Evolutionary conservation across 2,888 invertebrate genomes (phyloP).

Genomic region (Hipparchia semele): DNA sequence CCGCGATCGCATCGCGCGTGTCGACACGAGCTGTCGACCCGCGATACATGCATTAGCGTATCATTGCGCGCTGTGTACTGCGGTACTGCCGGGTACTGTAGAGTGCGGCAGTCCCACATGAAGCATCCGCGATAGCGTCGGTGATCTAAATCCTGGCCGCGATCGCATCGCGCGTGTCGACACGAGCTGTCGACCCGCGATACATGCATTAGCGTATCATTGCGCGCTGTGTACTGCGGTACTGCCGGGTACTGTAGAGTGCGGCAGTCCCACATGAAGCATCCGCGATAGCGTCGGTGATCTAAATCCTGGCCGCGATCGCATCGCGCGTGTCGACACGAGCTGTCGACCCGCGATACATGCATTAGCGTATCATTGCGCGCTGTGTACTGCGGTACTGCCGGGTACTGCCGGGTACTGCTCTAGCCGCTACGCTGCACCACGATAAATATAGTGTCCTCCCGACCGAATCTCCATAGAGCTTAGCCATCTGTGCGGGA

Average conservation of each 20-base stretch:
- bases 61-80: background rate
- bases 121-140: slow-evolving; percentile 1
- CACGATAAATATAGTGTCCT: too few relatives aligned
- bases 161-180: background rate
- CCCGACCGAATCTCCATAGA: too few relatives aligned
- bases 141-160: slow-evolving; percentile 4
- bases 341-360: background rate
- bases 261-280: too few relatives aligned
- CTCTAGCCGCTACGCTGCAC: too few relatives aligned
- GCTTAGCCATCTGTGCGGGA: too few relatives aligned
- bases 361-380: background rate
- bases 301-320: background rate
- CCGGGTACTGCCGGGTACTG: too few relatives aligned
- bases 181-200: background rate
- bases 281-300: slow-evolving; percentile 2
- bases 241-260: too few relatives aligned
- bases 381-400: too few relatives aligned
- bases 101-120: background rate
- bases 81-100: background rate
- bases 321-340: background rate
- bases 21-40: background rate
- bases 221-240: background rate
- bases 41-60: slow-evolving; percentile 5
- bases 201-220: slow-evolving; percentile 1
- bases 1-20: background rate